Percentiles rank a stretch among this genome's conserved stretches.
Conservation (phyloP, 2,888 invertebrate species). For the Bugula neritina region DNA sequence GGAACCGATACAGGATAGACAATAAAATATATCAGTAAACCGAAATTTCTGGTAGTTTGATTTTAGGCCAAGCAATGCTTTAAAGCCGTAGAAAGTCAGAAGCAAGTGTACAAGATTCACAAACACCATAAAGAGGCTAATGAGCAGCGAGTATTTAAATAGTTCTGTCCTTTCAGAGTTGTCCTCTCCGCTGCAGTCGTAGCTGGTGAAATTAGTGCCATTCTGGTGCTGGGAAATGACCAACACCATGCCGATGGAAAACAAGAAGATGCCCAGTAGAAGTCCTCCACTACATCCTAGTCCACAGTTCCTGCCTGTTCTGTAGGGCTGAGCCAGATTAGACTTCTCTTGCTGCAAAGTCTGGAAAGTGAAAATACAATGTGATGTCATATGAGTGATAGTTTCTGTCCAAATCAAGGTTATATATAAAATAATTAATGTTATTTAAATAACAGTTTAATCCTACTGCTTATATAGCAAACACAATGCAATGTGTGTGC, state of each 20-base stretch:
- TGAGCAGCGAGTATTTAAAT: background rate
- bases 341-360: background rate
- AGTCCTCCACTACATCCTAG: background rate
- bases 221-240: background rate
- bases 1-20: background rate
- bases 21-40: constrained; percentile 19
- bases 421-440: too few species aligned
- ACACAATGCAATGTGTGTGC: too few species aligned
- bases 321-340: background rate
- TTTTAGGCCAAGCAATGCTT: background rate
- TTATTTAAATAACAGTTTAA: background rate
- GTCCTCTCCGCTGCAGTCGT: background rate
- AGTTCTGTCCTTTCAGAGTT: background rate
- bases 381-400: too few species aligned
- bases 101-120: background rate
- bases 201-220: background rate
- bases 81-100: background rate
- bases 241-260: background rate
- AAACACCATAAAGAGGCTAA: background rate
- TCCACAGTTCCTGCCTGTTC: background rate
- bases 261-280: background rate
- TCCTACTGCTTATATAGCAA: too few species aligned
- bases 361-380: too few species aligned
- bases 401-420: too few species aligned
- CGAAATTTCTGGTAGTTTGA: background rate